Percentiles rank a stretch among this genome's conserved stretches.
phyloP scores from a whole-genome alignment of 2,888 invertebrate genomes.

The Drosophila stalkeri region DNA sequence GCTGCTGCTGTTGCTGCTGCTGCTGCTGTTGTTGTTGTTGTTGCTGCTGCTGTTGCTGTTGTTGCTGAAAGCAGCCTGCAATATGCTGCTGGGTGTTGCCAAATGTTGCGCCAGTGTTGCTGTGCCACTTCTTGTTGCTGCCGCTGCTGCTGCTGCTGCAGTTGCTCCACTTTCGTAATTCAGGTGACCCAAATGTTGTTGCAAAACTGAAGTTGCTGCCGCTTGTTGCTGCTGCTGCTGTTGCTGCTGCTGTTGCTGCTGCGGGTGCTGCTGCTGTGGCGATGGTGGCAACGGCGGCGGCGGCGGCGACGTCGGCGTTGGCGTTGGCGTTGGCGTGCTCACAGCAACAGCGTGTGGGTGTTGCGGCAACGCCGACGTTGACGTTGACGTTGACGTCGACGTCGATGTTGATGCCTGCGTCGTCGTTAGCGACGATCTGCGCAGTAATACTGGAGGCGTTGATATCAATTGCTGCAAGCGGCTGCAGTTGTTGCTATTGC shows the following conservation, averaged over 20 bases:
- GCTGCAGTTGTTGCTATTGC: constrained; percentile 78
- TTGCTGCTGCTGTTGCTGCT: constrained; percentile 25
- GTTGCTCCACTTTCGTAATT: constrained; percentile 82
- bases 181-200: constrained; percentile 84
- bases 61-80: constrained; percentile 74
- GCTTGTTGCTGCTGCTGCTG: constrained; percentile 52
- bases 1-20: constrained; percentile 60
- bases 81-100: constrained; percentile 78
- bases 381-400: constrained; percentile 23
- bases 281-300: neutral
- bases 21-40: constrained; percentile 59
- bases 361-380: constrained; percentile 39
- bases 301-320: neutral
- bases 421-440: constrained; percentile 64
- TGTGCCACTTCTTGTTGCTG: constrained; percentile 70
- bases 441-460: constrained; percentile 81
- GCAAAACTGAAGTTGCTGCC: constrained; percentile 79
- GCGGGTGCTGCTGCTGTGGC: constrained; percentile 17
- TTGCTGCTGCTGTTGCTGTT: constrained; percentile 58
- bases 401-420: constrained; percentile 19
- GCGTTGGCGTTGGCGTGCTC: constrained; percentile 42
- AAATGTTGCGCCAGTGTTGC: constrained; percentile 81
- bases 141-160: constrained; percentile 56
- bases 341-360: constrained; percentile 57
- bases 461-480: constrained; percentile 84